These are phyloP conservation scores for Chymomyza fuscimana DNA, from an alignment of 2,888 invertebrate genomes.

Conservation along the genomic window DNA sequence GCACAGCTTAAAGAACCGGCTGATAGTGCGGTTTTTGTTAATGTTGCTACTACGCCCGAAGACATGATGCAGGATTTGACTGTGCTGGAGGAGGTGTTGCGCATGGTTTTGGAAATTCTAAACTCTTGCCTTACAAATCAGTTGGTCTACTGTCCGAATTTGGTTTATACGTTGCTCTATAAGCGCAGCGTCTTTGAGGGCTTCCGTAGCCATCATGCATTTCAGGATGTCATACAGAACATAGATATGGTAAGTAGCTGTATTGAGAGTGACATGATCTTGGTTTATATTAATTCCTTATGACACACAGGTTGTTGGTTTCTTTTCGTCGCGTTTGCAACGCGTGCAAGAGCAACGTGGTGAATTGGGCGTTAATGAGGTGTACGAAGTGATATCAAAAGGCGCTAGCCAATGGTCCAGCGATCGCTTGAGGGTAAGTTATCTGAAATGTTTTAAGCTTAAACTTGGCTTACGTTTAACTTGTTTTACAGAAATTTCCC, in stretches of 20 bases:
- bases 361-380: conserved; percentile 91
- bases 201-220: conserved; percentile 92
- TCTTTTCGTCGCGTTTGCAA: conserved; percentile 83
- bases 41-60: conserved; percentile 76
- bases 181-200: conserved; percentile 93
- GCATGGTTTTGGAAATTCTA: conserved; percentile 98
- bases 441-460: not conserved
- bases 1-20: conserved; percentile 82
- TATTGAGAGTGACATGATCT: not conserved
- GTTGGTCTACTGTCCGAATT: conserved; percentile 91
- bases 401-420: conserved; percentile 96
- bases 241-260: conserved; percentile 89
- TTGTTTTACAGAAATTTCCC: conserved; percentile 91
- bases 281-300: not conserved
- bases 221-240: conserved; percentile 96
- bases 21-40: conserved; percentile 76
- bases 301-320: conserved; percentile 82
- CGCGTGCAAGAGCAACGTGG: conserved; percentile 84
- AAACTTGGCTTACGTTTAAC: not conserved
- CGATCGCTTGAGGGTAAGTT: conserved; percentile 91
- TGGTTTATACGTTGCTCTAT: conserved; percentile 97
- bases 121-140: conserved; percentile 96
- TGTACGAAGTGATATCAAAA: conserved; percentile 92
- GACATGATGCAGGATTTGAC: conserved; percentile 89
- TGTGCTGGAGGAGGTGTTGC: conserved; percentile 96